phyloP scores from a whole-genome alignment of 2,888 invertebrate genomes.

The Plusia festucae region DNA sequence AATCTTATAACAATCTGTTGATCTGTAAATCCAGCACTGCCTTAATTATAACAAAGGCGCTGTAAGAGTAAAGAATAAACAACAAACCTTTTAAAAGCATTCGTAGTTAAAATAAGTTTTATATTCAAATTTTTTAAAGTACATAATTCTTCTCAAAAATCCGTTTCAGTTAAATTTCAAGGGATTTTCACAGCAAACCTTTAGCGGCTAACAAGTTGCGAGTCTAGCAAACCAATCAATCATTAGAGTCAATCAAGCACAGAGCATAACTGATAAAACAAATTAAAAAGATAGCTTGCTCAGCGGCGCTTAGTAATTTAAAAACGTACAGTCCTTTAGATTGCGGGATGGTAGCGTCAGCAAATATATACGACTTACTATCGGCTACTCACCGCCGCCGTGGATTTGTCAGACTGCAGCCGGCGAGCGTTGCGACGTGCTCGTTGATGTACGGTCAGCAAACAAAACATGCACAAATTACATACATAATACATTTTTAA shows the following conservation, averaged over 20 bases:
- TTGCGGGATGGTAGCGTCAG: slow-evolving; percentile 78
- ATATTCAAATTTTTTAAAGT: background rate
- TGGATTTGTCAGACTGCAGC: slow-evolving; percentile 82
- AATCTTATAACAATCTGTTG: background rate
- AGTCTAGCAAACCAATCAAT: slow-evolving; percentile 19
- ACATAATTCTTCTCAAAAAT: background rate
- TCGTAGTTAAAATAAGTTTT: background rate
- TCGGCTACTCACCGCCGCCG: slow-evolving; percentile 80
- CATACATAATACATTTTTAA: slow-evolving; percentile 11
- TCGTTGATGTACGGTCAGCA: slow-evolving; percentile 65
- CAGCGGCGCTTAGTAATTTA: slow-evolving; percentile 71
- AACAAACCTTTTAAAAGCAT: background rate
- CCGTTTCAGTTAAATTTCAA: background rate
- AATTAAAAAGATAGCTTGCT: slow-evolving; percentile 50
- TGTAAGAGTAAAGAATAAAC: background rate
- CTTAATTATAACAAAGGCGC: background rate
- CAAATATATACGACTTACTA: slow-evolving; percentile 85
- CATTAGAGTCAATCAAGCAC: slow-evolving; percentile 38
- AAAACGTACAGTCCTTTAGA: slow-evolving; percentile 74
- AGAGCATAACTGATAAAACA: slow-evolving; percentile 43
- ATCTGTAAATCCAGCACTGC: background rate
- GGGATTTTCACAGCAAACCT: background rate
- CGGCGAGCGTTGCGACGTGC: slow-evolving; percentile 64
- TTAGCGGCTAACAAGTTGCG: background rate
- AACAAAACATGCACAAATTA: slow-evolving; percentile 44